Evolutionary conservation across 2,888 invertebrate genomes (phyloP).

Genomic region (Homarus gammarus): DNA sequence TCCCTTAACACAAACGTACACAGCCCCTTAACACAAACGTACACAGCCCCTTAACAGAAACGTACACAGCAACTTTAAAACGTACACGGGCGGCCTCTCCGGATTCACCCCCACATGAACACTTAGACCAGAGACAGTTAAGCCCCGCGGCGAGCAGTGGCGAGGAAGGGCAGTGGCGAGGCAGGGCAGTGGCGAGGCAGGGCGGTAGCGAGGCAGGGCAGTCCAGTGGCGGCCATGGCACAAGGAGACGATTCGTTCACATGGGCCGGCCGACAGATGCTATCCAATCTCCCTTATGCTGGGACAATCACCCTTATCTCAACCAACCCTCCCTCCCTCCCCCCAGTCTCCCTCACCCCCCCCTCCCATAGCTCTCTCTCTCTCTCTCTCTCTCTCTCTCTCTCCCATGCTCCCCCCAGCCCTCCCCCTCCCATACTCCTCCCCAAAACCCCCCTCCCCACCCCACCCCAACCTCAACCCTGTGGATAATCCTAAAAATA

Average conservation of each 20-base stretch:
- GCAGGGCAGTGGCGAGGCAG: background rate
- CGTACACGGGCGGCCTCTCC: too few relatives aligned
- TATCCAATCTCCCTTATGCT: slow-evolving; percentile 50
- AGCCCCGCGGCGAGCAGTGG: too few relatives aligned
- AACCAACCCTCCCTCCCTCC: background rate
- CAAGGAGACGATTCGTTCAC: slow-evolving; percentile 47
- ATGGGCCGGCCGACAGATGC: slow-evolving; percentile 51
- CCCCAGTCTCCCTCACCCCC: slow-evolving; percentile 20
- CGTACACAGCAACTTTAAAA: too few relatives aligned
- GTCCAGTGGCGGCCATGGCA: slow-evolving; percentile 12
- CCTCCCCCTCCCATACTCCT: background rate
- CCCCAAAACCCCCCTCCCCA: too few relatives aligned
- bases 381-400: background rate
- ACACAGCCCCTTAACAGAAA: too few relatives aligned
- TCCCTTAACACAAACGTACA: too few relatives aligned
- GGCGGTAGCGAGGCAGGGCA: background rate
- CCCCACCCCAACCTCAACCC: too few relatives aligned
- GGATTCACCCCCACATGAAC: too few relatives aligned
- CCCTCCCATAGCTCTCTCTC: background rate
- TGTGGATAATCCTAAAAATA: too few relatives aligned
- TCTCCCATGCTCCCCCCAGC: background rate
- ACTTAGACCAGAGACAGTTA: too few relatives aligned
- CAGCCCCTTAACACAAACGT: too few relatives aligned
- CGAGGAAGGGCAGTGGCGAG: too few relatives aligned
- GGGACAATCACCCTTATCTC: slow-evolving; percentile 49